Evolutionary conservation across 30 jellyfish, hydroid and myxozoan species (phyloP), one percentile per base, ranked within the genome.

Genomic region (Hydra vulgaris): DNA sequence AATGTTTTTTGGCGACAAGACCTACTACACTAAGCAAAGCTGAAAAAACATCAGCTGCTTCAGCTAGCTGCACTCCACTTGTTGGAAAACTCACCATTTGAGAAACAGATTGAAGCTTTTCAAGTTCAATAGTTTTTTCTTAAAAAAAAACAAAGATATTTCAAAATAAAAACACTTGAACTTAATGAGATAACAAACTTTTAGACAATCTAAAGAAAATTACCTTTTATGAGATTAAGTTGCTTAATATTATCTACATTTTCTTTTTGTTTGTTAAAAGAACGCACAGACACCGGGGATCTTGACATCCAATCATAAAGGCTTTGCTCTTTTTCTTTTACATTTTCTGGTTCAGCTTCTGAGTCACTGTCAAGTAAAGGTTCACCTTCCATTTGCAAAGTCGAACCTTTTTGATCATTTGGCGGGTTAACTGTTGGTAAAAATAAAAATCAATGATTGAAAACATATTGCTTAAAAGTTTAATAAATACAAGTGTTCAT

Each of bases 41-140:
- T 21, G 74, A 71, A 87, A 92, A 92, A 54, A 92, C 87, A 23
- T 87, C 95, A 20, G 79, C 80, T 18, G 95, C 98, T 69, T 87
- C 87, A 24, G 95, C 98, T 23, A 92, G 74, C 85, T 92, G 98
- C 95, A 83, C 87, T 5, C 98, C 98, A 81, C 96, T 86, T 4
- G 98, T 92, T 18, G 98, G 98, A 66, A 92, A 87, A 84, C 98
- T 92, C 20, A 92, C 94, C 96, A 92, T 87, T 22, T 90, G 98
- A 7, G 90, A 74, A 82, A 74, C 69, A 52, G 88, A 72, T 3
- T 81, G 87, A 25, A 89, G 71, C 69, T 53, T 84, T 15, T 77
- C 91, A 20, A 68, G 27, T n/a, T 68, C 75, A 68, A 68, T 68
- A n/a, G 75, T n/a, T 68, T 15, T 68, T 68, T 23, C 16, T n/a